A percentile compares a stretch with the other conserved stretches of the same genome.
Conservation (phyloP, 2,797 vertebrate species). For the Eulemur albifrons region DNA sequence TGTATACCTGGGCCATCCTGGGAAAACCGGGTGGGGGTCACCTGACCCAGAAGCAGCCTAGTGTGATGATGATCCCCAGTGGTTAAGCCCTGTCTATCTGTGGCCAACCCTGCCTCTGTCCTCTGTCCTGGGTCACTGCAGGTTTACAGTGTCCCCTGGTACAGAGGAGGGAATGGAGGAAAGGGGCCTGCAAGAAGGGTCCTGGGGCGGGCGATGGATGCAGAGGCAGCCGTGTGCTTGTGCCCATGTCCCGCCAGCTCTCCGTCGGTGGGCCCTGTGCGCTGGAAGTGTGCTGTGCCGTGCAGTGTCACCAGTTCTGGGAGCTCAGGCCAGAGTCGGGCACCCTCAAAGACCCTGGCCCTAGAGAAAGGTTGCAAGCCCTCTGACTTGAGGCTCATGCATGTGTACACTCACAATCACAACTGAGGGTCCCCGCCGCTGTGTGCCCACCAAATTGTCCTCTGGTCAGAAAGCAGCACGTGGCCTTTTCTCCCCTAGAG, state of each 20-base stretch:
- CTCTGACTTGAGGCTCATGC: background rate
- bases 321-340: background rate
- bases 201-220: background rate
- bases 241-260: fast-evolving
- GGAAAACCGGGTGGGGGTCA: background rate
- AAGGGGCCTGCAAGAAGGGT: no score
- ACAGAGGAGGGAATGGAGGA: background rate
- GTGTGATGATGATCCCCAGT: fast-evolving
- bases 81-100: background rate
- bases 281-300: background rate
- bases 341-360: background rate
- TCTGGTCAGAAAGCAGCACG: background rate
- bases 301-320: background rate
- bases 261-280: background rate
- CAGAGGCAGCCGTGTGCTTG: background rate
- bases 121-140: background rate
- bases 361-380: background rate
- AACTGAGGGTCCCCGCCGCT: background rate
- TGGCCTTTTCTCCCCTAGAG: background rate
- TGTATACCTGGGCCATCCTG: background rate
- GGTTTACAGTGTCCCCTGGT: background rate
- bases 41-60: background rate
- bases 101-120: background rate
- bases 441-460: background rate
- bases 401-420: background rate